Conservation (phyloP, 2,888 invertebrate species). For the Drosophila kokeensis region DNA sequence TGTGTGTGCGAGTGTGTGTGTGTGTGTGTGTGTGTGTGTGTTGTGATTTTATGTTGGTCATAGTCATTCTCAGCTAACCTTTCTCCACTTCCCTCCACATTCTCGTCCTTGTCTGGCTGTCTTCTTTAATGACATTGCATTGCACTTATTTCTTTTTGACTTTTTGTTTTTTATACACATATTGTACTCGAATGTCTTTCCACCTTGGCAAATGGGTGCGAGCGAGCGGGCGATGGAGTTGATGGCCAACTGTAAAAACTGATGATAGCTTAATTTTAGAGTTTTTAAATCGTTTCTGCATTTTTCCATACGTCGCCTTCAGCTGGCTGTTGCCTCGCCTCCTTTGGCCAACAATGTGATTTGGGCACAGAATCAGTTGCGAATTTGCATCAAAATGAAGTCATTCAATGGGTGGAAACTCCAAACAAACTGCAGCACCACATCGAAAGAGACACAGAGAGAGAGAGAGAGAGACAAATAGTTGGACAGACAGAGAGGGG, state of each 20-base stretch:
- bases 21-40: slow-evolving; percentile 43
- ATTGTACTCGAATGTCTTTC: slow-evolving; percentile 39
- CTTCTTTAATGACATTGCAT: slow-evolving; percentile 79
- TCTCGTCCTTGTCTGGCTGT: slow-evolving; percentile 64
- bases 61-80: slow-evolving; percentile 53
- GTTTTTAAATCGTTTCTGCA: slow-evolving; percentile 75
- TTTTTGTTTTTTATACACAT: slow-evolving; percentile 44
- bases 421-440: not conserved
- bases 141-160: slow-evolving; percentile 78
- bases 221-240: slow-evolving; percentile 9
- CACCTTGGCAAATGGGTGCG: slow-evolving; percentile 44
- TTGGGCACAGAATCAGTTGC: slow-evolving; percentile 76
- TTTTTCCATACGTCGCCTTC: slow-evolving; percentile 47
- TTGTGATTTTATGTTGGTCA: slow-evolving; percentile 77
- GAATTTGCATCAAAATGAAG: slow-evolving; percentile 78
- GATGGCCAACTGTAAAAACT: slow-evolving; percentile 76
- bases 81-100: not conserved
- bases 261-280: slow-evolving; percentile 81
- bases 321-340: not conserved
- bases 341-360: slow-evolving; percentile 63
- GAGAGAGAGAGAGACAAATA: not conserved
- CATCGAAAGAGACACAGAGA: not conserved
- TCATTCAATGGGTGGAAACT: slow-evolving; percentile 55
- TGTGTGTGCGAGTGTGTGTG: slow-evolving; percentile 17
- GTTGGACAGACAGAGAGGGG: not conserved